These are phyloP conservation scores for Folsomia manolachei DNA, from an alignment of 2,888 invertebrate species.

Conservation along the genomic window DNA sequence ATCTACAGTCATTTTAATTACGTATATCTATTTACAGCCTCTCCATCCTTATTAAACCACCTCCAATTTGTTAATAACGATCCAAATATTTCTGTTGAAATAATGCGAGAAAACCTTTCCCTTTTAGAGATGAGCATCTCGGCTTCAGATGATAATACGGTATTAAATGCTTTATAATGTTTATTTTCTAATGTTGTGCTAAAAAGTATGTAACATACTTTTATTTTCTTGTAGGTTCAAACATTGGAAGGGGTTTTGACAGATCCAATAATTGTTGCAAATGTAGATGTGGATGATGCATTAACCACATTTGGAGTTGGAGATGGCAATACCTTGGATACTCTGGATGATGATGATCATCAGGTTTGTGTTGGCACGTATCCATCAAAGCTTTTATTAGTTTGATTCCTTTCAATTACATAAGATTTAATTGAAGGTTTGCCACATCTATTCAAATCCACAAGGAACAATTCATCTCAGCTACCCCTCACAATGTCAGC, in stretches of 20 bases:
- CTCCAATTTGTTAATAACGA: slow-evolving; percentile 42
- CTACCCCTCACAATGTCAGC: neutral
- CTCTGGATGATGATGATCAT: slow-evolving; percentile 38
- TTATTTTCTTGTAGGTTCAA: too few species aligned
- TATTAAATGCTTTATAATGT: slow-evolving; percentile 36
- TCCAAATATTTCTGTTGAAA: slow-evolving; percentile 46
- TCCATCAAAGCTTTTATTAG: neutral
- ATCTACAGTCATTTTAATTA: neutral
- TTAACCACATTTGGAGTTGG: slow-evolving; percentile 46
- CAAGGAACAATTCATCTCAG: slow-evolving; percentile 34
- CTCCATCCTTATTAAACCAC: slow-evolving; percentile 39
- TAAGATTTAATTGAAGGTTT: slow-evolving; percentile 34
- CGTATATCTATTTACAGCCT: neutral
- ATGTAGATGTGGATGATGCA: slow-evolving; percentile 42
- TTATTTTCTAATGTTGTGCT: neutral
- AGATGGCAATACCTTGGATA: slow-evolving; percentile 36
- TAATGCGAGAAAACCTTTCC: slow-evolving; percentile 48
- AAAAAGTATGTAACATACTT: neutral
- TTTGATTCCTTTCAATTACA: neutral
- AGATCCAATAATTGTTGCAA: slow-evolving; percentile 48
- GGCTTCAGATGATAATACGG: slow-evolving; percentile 40
- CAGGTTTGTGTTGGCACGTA: slow-evolving; percentile 38
- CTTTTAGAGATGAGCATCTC: slow-evolving; percentile 46
- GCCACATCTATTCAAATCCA: slow-evolving; percentile 40
- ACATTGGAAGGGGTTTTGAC: slow-evolving; percentile 46